phyloP scores from a whole-genome alignment of 2,888 invertebrate genomes.

The Aspidapion aeneum region DNA sequence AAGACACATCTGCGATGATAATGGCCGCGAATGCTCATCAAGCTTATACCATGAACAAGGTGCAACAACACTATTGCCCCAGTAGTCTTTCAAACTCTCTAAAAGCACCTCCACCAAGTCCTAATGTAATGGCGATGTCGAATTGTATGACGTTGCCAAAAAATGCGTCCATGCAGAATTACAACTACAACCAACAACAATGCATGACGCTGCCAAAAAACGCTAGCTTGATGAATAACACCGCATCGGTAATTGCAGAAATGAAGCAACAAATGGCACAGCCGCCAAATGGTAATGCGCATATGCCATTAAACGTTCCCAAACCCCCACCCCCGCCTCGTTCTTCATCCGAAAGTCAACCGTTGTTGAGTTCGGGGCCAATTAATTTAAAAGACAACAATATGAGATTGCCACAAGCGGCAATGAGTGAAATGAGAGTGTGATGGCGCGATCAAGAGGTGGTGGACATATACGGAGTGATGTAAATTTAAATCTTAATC shows the following conservation, averaged over 20 bases:
- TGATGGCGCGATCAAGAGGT: conserved; percentile 53
- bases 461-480: neutral
- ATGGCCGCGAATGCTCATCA: conserved; percentile 55
- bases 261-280: conserved; percentile 57
- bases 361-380: conserved; percentile 50
- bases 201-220: conserved; percentile 61
- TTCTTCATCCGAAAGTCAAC: conserved; percentile 56
- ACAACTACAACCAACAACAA: conserved; percentile 40
- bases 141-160: conserved; percentile 52
- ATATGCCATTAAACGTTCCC: conserved; percentile 55
- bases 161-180: conserved; percentile 48
- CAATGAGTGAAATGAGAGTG: conserved; percentile 88
- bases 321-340: conserved; percentile 56
- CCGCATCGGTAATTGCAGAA: conserved; percentile 53
- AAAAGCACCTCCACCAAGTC: conserved; percentile 59
- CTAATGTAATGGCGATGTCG: conserved; percentile 51
- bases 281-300: conserved; percentile 58
- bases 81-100: conserved; percentile 53
- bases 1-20: conserved; percentile 59
- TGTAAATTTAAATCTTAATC: too few species aligned
- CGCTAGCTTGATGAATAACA: conserved; percentile 50
- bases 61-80: conserved; percentile 54
- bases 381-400: conserved; percentile 48
- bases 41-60: conserved; percentile 52
- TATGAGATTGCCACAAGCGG: conserved; percentile 72